Evolutionary conservation across 2,888 invertebrate genomes (phyloP).

Genomic region (Axea sp.): DNA sequence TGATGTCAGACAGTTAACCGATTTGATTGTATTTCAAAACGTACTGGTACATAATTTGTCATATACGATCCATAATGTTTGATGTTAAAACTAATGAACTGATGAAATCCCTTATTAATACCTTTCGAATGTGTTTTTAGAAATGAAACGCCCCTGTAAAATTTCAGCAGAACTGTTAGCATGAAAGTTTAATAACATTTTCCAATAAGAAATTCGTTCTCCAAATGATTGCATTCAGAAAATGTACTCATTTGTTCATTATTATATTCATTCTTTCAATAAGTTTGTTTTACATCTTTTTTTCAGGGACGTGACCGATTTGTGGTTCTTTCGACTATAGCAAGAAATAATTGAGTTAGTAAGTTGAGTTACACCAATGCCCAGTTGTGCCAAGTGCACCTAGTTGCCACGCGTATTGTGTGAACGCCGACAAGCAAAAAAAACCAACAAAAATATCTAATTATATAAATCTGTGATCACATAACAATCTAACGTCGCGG

Average conservation of each 20-base stretch:
- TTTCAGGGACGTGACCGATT: not conserved
- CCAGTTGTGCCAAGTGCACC: slow-evolving; percentile 53
- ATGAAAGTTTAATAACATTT: too few species aligned
- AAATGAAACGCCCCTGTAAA: too few species aligned
- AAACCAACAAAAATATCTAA: slow-evolving; percentile 25
- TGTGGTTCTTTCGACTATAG: slow-evolving; percentile 54
- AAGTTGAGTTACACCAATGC: slow-evolving; percentile 55
- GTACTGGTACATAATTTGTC: slow-evolving; percentile 70
- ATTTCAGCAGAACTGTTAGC: too few species aligned
- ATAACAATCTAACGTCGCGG: slow-evolving; percentile 22
- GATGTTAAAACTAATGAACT: too few species aligned
- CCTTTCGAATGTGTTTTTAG: too few species aligned
- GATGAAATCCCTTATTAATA: too few species aligned
- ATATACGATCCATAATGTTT: not conserved
- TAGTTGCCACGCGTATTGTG: slow-evolving; percentile 42
- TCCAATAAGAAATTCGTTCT: too few species aligned
- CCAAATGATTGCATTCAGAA: too few species aligned
- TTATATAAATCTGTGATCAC: slow-evolving; percentile 17
- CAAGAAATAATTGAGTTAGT: slow-evolving; percentile 26
- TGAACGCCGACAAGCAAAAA: slow-evolving; percentile 47
- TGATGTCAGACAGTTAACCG: slow-evolving; percentile 67
- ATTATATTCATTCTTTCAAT: not conserved
- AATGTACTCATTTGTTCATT: not conserved
- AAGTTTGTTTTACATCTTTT: not conserved
- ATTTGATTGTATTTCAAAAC: slow-evolving; percentile 63